Evolutionary conservation across 2,888 invertebrate species (phyloP), one percentile per base, ranked within the genome.

Genomic region (Drosophila mercatorum): DNA sequence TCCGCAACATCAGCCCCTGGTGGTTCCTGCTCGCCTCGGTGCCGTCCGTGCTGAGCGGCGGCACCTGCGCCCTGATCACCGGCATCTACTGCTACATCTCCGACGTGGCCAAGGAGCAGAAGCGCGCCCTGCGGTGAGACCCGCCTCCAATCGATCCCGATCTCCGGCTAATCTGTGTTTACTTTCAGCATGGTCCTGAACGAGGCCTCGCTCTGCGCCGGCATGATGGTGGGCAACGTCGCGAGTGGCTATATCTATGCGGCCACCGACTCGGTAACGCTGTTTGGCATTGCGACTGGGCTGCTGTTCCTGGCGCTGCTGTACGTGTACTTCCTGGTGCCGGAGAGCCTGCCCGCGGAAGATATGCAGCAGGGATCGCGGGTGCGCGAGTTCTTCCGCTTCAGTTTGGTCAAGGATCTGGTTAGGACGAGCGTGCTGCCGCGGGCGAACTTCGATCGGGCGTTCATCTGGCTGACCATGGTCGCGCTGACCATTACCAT

Each of bases 71-170:
- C 11, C 91, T 95, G 61, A 94, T 95, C 61, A 95, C 95, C 28
- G 95, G 94, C 44, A 93, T 94, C 7, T 94, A 94, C 83, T 95
- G 95, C 83, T 95, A 95, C 84, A 93, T 96, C 76, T 94, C 95
- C 46, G 96, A 96, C 90, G 94, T 95, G 53, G 94, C 95, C 0
- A 92, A 94, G 14, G 93, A 94, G 36, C 93, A 94, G 17, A 94
- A 94, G 2, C 83, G 92, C 11, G 92, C 92, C 0, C 43, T 89
- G 10, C 82, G 92, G 92, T 92, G 68, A 70, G 26, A 0, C 4
- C 10, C 26, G 1, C 2, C 5, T 34, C 36, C 1, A 14, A 5
- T 26, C 14, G 1, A 10, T n/a, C 14, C 1, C 5, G 41, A 41
- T 17, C 1, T 31, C 10, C 4, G 12, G 36, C 6, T 11, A 2